Percentiles rank a stretch among this genome's conserved stretches.
Conservation (phyloP, 2,113 vertebrate species). For the Synodontis membranacea region DNA sequence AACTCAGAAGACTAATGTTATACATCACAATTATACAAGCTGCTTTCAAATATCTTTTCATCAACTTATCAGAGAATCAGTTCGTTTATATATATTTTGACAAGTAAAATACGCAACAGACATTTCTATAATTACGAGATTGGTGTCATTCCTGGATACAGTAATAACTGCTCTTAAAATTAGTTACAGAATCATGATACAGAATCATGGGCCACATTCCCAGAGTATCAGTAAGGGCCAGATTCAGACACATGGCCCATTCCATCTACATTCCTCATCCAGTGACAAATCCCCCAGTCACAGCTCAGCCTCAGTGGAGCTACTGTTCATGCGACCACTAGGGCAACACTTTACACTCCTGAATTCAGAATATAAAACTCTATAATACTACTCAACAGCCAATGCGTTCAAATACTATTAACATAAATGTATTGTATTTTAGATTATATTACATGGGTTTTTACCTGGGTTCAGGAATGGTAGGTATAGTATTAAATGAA, state of each 20-base stretch:
- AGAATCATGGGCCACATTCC: slow-evolving; percentile 26
- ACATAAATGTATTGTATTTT: not conserved
- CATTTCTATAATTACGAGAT: not conserved
- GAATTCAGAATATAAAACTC: not conserved
- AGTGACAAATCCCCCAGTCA: slow-evolving; percentile 35
- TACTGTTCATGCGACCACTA: slow-evolving; percentile 30
- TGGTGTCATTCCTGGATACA: slow-evolving; percentile 23
- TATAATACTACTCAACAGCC: no score
- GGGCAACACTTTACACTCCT: not conserved
- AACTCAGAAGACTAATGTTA: slow-evolving; percentile 35
- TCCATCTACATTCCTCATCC: slow-evolving; percentile 35
- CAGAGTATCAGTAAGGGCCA: slow-evolving; percentile 12
- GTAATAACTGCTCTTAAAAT: slow-evolving; percentile 21
- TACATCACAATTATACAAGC: slow-evolving; percentile 15
- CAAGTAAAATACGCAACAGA: slow-evolving; percentile 13
- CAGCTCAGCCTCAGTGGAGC: slow-evolving; percentile 12
- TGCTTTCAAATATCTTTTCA: not conserved
- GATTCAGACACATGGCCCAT: slow-evolving; percentile 19
- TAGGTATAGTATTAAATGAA: no score
- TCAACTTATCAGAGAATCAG: slow-evolving; percentile 3
- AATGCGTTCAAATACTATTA: not conserved
- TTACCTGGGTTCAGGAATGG: no score
- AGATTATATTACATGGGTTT: no score
- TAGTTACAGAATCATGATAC: slow-evolving; percentile 32
- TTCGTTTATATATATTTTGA: not conserved